Percentiles rank a stretch among this genome's conserved stretches.
Evolutionary conservation across 2,113 vertebrate species (phyloP).

Genomic region (Urocitellus parryii): DNA sequence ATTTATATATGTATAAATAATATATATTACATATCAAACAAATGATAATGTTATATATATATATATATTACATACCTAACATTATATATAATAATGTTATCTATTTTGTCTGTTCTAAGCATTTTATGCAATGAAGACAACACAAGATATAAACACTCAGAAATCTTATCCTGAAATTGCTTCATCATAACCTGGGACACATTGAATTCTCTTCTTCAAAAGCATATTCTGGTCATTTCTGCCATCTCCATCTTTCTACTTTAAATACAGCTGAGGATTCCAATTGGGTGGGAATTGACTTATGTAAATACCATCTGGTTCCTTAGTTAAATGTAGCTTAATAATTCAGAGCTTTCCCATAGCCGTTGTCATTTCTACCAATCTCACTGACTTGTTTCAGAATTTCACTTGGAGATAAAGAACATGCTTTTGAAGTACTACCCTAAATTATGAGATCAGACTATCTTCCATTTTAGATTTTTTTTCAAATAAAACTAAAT

Average conservation of each 20-base stretch:
- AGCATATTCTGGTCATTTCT: conserved; percentile 56
- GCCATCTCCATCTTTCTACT: neutral
- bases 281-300: neutral
- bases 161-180: conserved; percentile 62
- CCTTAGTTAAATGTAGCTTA: conserved; percentile 13
- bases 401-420: neutral
- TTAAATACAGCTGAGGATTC: conserved; percentile 63
- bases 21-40: neutral
- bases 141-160: neutral
- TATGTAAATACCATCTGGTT: conserved; percentile 55
- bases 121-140: neutral
- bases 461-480: neutral
- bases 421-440: neutral
- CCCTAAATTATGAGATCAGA: neutral
- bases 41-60: neutral
- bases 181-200: neutral
- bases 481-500: conserved; percentile 53
- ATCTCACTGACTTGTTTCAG: neutral
- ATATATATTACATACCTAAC: too few relatives aligned
- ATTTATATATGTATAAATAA: neutral
- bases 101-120: neutral
- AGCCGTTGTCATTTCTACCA: neutral
- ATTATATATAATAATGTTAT: neutral
- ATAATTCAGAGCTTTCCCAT: accelerated
- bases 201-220: conserved; percentile 40